Evolutionary conservation across 1,140 invertebrate genomes (phyloP), one percentile per base, ranked within the genome.

Genomic region (Aricia agestis): DNA sequence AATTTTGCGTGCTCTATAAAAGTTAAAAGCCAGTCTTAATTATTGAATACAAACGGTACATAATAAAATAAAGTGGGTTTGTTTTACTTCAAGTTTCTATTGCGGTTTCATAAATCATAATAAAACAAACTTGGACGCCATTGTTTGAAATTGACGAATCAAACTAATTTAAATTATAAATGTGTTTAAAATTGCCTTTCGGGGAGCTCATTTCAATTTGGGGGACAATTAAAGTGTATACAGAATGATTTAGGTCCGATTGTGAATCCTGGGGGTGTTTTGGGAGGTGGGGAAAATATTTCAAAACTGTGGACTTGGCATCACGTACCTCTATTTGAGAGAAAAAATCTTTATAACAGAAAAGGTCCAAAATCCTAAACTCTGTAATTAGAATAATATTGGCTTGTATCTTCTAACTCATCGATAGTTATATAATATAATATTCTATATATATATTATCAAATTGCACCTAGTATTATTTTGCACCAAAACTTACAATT

Each of bases 101-200:
- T 52, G 9, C 45, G 45, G 45, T 15, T 13, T 52, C 45, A 15
- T 52, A 52, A 52, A 52, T 52, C 45, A 52, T 52, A 52, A 52
- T 52, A 13, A 52, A 52, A 52, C 45, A 52, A 52, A 52, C 45
- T 36, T 52, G 45, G 45, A 15, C 45, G 45, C 59, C 58, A 36
- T 69, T 69, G 58, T 69, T 59, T 69, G 36, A 17, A 69, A 69
- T 69, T 61, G 32, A 63, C 61, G 36, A 70, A 42, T 69, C 68
- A 42, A 63, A 61, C 68, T 70, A 70, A 70, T 70, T 70, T 63
- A 63, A 70, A 70, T 70, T 42, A 63, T 70, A 36, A 70, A 63
- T 42, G 25, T 36, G 59, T 70, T 61, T 65, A 63, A 19, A 63
- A 63, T 19, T 25, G 11, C 59, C 59, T 19, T 11, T 17, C 19